Evolutionary conservation across 1,140 invertebrate genomes (phyloP), one percentile per base, ranked within the genome.

Genomic region (Amphibalanus amphitrite): DNA sequence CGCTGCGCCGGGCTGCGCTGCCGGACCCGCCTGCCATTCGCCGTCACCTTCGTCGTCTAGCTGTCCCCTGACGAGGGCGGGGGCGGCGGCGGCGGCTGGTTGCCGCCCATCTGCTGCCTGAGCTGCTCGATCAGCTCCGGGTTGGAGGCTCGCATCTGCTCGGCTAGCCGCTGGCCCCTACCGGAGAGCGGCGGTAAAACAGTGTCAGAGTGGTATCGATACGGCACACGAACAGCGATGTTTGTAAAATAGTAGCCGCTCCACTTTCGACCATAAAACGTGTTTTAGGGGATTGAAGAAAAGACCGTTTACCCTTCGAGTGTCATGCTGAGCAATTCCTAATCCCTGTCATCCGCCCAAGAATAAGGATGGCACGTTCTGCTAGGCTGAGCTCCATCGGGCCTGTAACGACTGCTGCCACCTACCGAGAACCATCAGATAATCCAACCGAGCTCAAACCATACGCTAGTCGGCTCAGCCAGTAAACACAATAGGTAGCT

Each of bases 51-150:
- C 20, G 17, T 1, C 47, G 47, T 59, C 47, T 59, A 59, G 13
- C 47, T 59, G 47, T 59, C 47, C 1, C 47, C 47, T 8, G 47
- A 59, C 10, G 47, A 1, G 10, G 47, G 47, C 47, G 75, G 25
- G 72, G 69, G 28, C 65, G 70, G 28, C 69, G 70, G 29, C 73
- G 69, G 38, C 72, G 75, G 33, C 65, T 15, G 47, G 10, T 23
- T 26, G 13, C 72, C 69, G 4, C 69, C 64, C 75, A 75, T 82
- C 77, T 86, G 85, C 29, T 80, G 80, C 72, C 87, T 80, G 64
- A 90, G 77, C 74, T 86, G 82, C 71, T 88, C 86, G 13, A 89
- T 83, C 28, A 90, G 79, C 67, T 87, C 85, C 3, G 88, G 88
- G 79, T 90, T 87, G 8, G 81, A 80, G 71, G 79, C 82, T 75